Evolutionary conservation across 1,140 invertebrate genomes (phyloP), one percentile per base, ranked within the genome.

Genomic region (Amyelois transitella): DNA sequence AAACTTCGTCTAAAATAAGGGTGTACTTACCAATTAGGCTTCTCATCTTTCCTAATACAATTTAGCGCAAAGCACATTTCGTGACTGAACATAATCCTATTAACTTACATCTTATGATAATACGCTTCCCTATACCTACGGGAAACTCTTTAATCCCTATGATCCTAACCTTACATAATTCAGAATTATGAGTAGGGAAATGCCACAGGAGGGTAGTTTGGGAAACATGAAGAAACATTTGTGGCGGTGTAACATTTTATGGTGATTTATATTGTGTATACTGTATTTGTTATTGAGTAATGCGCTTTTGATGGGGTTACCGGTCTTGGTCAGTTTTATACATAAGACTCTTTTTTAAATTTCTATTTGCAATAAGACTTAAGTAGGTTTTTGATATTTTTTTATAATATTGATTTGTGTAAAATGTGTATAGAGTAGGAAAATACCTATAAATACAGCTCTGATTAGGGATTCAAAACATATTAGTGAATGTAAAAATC

Each of bases 71-170:
- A 38, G 17, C 32, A 38, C 32, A 38, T 14, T 38, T 19, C 45
- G 45, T 48, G 45, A 48, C 45, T 48, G 6, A 3, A 48, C 45
- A 19, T 48, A 48, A 48, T 48, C 20, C 45, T 48, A 48, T 48
- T 48, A 48, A 12, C 14, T 22, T 48, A 18, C 19, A 10, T 48
- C 20, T n/a, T 21, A 48, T 48, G 45, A 21, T 48, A 48, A 48
- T 48, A 48, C 19, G 45, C 12, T 48, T 14, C 45, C n/a, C 12
- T 21, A 21, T 8, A 12, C 45, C 45, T 48, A 21, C 18, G 20
- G 45, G 45, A 12, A 19, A 48, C 45, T 48, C 45, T 48, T 48
- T 48, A 48, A 48, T 48, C 45, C 45, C 45, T 21, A 12, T 12
- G 18, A 20, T 20, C 45, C 45, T 21, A 48, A 48, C 19, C 45